These are phyloP conservation scores for Diogma glabrata DNA, from an alignment of 2,888 invertebrate species.

Conservation along the genomic window DNA sequence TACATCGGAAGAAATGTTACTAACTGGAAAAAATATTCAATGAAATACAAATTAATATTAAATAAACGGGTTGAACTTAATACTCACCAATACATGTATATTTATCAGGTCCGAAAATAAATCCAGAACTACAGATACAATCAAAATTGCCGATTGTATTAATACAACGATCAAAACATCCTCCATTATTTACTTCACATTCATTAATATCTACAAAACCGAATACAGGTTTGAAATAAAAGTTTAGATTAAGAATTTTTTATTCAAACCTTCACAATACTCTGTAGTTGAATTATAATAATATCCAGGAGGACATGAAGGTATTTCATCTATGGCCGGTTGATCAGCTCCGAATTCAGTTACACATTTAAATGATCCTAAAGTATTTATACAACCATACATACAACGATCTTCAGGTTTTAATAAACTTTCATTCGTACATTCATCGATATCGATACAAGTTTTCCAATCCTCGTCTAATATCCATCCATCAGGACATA, in stretches of 20 bases:
- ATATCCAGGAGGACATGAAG: slow-evolving; percentile 18
- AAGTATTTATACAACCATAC: slow-evolving; percentile 38
- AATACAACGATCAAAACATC: slow-evolving; percentile 20
- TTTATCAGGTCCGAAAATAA: slow-evolving; percentile 22
- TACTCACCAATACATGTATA: slow-evolving; percentile 21
- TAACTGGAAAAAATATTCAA: slow-evolving; percentile 10
- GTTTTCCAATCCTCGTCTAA: slow-evolving; percentile 28
- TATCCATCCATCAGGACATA: slow-evolving; percentile 32
- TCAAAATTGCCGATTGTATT: slow-evolving; percentile 23
- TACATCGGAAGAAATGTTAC: slow-evolving; percentile 21
- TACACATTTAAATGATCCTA: slow-evolving; percentile 39
- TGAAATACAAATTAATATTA: neutral
- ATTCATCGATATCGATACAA: slow-evolving; percentile 39
- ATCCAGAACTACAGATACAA: slow-evolving; percentile 32
- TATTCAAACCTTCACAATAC: slow-evolving; percentile 20
- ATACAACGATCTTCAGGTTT: slow-evolving; percentile 28
- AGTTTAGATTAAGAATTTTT: too few relatives aligned
- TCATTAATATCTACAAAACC: slow-evolving; percentile 17
- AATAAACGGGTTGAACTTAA: neutral
- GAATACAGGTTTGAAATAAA: too few relatives aligned
- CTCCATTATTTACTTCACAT: slow-evolving; percentile 15
- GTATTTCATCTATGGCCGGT: slow-evolving; percentile 16
- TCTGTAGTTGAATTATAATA: slow-evolving; percentile 17
- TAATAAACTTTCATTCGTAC: slow-evolving; percentile 33
- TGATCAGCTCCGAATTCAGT: slow-evolving; percentile 36